Conservation (phyloP, 2,113 vertebrate genomes). For the Ovis canadensis region DNA sequence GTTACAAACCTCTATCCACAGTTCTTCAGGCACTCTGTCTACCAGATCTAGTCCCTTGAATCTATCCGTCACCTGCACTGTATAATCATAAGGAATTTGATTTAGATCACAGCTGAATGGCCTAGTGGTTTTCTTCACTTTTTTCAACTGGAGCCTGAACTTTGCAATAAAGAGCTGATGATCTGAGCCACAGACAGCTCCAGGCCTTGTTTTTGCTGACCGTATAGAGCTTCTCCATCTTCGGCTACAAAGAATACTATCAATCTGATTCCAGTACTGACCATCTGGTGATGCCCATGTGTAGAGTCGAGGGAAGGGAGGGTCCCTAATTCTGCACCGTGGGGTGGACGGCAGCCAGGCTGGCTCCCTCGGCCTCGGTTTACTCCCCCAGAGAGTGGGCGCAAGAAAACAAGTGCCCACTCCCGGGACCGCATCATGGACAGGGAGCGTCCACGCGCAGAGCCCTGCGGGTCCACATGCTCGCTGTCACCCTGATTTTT, state of each 20-base stretch:
- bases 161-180: background rate
- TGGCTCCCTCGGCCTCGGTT: background rate
- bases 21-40: background rate
- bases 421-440: accelerated
- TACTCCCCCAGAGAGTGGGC: accelerated
- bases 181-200: background rate
- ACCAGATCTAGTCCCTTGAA: background rate
- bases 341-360: too few relatives aligned
- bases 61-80: background rate
- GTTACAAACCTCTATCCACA: background rate
- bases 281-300: background rate
- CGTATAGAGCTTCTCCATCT: background rate
- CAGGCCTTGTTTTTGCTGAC: background rate
- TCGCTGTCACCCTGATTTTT: background rate
- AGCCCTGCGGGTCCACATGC: accelerated
- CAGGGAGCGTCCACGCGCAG: accelerated
- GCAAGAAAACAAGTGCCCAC: accelerated
- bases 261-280: background rate
- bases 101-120: background rate
- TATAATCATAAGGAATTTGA: background rate
- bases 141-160: background rate
- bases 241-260: background rate
- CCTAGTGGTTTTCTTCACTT: background rate
- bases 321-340: accelerated
- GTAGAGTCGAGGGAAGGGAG: accelerated